phyloP scores from a whole-genome alignment of 2,797 vertebrate genomes.

The Pagetopsis macropterus region DNA sequence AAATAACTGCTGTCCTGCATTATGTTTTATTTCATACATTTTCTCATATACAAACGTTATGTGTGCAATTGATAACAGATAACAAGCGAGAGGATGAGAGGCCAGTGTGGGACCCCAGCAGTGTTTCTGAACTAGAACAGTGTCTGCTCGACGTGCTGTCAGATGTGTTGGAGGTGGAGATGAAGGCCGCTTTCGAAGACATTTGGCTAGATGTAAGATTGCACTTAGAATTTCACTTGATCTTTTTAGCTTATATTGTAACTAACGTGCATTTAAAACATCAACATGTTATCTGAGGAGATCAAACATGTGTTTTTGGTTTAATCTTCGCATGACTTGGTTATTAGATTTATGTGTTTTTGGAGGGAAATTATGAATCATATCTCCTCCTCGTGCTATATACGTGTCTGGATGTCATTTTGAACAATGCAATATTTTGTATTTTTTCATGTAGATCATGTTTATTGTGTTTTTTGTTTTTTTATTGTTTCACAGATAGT shows the following conservation, averaged over 20 bases:
- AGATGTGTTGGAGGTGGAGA: conserved; percentile 90
- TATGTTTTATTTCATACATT: neutral
- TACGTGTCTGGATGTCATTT: neutral
- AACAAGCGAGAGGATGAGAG: neutral
- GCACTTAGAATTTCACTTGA: neutral
- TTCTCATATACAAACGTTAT: neutral
- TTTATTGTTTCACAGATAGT: conserved; percentile 83
- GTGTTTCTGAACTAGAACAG: conserved; percentile 83
- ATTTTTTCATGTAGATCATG: neutral
- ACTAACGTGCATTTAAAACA: neutral
- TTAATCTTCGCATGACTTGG: neutral
- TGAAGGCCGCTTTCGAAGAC: conserved; percentile 89
- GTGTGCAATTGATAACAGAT: conserved; percentile 39
- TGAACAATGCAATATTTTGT: neutral
- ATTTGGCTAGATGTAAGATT: conserved; percentile 89
- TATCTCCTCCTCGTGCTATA: neutral
- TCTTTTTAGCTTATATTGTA: neutral
- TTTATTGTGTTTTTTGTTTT: neutral
- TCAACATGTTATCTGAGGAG: neutral
- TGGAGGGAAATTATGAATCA: neutral
- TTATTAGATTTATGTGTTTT: conserved; percentile 5
- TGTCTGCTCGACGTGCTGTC: conserved; percentile 88
- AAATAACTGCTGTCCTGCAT: neutral
- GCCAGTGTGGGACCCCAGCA: conserved; percentile 59
- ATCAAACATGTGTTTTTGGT: neutral